Base-by-base conservation (phyloP, 2,113 vertebrate species). In the Lasiurus cinereus region DNA sequence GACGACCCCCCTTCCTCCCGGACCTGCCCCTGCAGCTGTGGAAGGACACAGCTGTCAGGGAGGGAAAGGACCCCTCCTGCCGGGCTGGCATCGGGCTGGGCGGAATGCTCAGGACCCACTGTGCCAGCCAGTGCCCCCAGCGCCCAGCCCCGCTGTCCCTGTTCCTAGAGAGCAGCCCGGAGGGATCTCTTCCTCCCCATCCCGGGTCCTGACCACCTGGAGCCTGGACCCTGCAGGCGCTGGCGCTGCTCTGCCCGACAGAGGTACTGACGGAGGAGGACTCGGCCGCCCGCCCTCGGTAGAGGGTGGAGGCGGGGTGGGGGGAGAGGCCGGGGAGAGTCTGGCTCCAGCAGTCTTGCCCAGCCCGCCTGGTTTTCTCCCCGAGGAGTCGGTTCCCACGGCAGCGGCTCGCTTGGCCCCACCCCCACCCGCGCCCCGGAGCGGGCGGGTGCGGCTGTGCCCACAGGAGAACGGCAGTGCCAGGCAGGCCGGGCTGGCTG, bases 401-500 rank as follows among this genome's bases (percentile, higher is more conserved):
- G 92, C 64, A 62, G 83, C 48, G 3, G 84, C 76, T 88, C 5
- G 80, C 93, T 90, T 46, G 52, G 88, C 97, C 92, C 95, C 83
- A 92, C 88, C 95, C 90, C 95, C 95, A 80, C 39, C 52, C 94
- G 5, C 7, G 92, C 59, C 88, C 91, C 70, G 3, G 62, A 29
- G 92, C 90, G 76, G 94, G 93, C 77, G 70, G 92, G 93, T 64
- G 70, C 14, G 27, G 89, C 67, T 56, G 76, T 94, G 90, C 92
- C 96, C 80, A 90, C 87, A 76, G 6, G 84, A 95, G 94, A 82
- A 95, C 59, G 64, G 87, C 95, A 76, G 96, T 94, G 93, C 94
- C 97, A 95, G 97, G 94, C 96, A 69, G 95, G 82, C 46, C 70
- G 43, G 84, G 24, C 78, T 95, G 94, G 96, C 74, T 79, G 15